These are phyloP conservation scores for Pissodes strobi DNA, from an alignment of 1,140 invertebrate species.

Conservation along the genomic window DNA sequence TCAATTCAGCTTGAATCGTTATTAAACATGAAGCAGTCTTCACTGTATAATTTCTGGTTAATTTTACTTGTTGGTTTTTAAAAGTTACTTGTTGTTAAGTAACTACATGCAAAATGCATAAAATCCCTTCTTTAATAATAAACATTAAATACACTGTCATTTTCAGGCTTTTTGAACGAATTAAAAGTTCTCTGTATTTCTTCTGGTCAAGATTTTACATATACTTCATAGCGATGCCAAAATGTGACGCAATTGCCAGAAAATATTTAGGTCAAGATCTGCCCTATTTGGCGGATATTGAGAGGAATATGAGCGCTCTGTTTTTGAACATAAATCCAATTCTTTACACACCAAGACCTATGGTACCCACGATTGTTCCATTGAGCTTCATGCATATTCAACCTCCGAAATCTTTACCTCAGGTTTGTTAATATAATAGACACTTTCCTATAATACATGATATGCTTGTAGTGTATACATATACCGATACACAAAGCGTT, in stretches of 20 bases:
- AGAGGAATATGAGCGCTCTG: slow-evolving; percentile 58
- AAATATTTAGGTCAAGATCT: slow-evolving; percentile 55
- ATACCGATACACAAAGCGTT: too few species aligned
- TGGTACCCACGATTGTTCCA: slow-evolving; percentile 57
- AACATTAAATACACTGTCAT: too few species aligned
- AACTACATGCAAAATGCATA: too few species aligned
- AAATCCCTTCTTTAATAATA: too few species aligned
- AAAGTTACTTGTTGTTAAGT: too few species aligned
- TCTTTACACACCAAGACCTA: slow-evolving; percentile 56
- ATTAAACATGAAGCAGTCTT: too few species aligned
- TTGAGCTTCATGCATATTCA: slow-evolving; percentile 59
- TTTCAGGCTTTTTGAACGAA: slow-evolving; percentile 29
- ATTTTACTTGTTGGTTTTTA: too few species aligned
- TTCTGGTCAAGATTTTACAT: slow-evolving; percentile 44
- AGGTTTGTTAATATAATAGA: too few species aligned
- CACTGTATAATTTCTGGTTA: too few species aligned
- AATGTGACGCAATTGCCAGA: slow-evolving; percentile 49
- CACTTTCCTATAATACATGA: too few species aligned
- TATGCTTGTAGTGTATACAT: too few species aligned
- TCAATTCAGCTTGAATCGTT: too few species aligned
- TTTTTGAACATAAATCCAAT: slow-evolving; percentile 59
- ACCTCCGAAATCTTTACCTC: slow-evolving; percentile 52
- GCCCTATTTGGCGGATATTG: slow-evolving; percentile 58
- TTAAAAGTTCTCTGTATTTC: slow-evolving; percentile 34
- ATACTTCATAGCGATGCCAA: slow-evolving; percentile 33